Base-by-base conservation (phyloP, 2,113 vertebrate genomes). In the Nematolebias whitei region DNA sequence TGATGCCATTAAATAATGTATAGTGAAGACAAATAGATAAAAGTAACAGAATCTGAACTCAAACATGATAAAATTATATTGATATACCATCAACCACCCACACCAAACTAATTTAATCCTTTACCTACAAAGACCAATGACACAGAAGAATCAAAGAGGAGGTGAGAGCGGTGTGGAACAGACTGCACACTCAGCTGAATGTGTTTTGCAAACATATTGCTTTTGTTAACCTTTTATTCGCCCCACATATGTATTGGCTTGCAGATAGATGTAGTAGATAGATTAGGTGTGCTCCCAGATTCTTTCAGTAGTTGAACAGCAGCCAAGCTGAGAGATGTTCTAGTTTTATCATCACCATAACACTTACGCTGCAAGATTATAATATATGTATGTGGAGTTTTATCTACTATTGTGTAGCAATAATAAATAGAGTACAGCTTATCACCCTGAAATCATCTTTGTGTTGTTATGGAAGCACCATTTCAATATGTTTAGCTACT, bases 41-140 rank as follows among this genome's bases (percentile, higher is more conserved):
- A 19, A 58, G 40, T 66, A 68, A 58, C 50, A 62, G 54, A 35
- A 48, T 65, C 40, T 61, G 40, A 41, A 76, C 68, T 71, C 43
- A 56, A 68, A 71, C 49, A 26, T 50, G 61, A 44, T 19, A 3
- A 61, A 24, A 51, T 74, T 69, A 77, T 65, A 74, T 20, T 69
- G 74, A 61, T 55, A 54, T 62, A 59, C 4, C 53, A 44, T 79
- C 58, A 58, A 13, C 39, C 19, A 10, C 35, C 35, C 14, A 26
- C 38, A 32, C 0, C 32, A 22, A 48, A 54, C 50, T 26, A 16
- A 38, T 55, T 38, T 50, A 55, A 22, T 6, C 2, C 23, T 55
- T 49, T 26, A 0, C 51, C 32, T 43, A 12, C 41, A 58, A 23
- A 57, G 51, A 49, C 49, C 23, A 68, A 29, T 64, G 56, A 48